phyloP scores from a whole-genome alignment of 1,140 invertebrate species.

The Eriocheir sinensis region DNA sequence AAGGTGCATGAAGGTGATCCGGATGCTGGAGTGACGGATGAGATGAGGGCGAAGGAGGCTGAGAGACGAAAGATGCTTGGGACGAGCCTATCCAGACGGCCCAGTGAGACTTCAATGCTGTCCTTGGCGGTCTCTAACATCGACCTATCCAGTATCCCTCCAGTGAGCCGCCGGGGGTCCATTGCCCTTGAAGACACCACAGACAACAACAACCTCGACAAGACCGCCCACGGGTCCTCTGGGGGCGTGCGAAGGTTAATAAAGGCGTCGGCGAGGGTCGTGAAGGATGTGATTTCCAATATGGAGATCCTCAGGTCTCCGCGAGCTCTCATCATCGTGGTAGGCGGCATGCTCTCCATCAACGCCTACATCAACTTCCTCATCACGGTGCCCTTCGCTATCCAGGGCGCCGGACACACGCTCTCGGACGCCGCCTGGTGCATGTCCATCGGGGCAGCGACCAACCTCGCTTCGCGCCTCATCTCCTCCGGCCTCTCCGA shows the following conservation, averaged over 20 bases:
- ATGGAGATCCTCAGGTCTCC: constrained; percentile 40
- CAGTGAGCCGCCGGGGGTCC: background rate
- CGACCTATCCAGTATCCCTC: constrained; percentile 37
- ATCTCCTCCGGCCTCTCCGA: constrained; percentile 49
- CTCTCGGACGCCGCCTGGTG: constrained; percentile 60
- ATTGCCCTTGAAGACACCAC: background rate
- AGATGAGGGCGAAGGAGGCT: background rate
- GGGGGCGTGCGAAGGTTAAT: background rate
- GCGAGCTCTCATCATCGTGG: constrained; percentile 56
- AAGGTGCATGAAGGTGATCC: background rate
- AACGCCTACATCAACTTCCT: constrained; percentile 63
- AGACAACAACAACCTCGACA: too few relatives aligned
- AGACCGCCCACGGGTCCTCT: too few relatives aligned
- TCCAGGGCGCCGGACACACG: background rate
- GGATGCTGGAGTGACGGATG: background rate
- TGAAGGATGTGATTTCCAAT: background rate
- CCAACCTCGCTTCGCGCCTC: constrained; percentile 56
- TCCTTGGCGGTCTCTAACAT: constrained; percentile 13
- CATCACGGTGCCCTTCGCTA: constrained; percentile 48
- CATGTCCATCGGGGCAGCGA: constrained; percentile 35
- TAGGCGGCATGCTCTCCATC: constrained; percentile 17
- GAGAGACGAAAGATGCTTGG: background rate
- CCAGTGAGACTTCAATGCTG: background rate
- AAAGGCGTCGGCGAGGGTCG: background rate
- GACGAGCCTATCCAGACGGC: background rate